phyloP scores from a whole-genome alignment of 2,113 vertebrate species.

The Conger conger region DNA sequence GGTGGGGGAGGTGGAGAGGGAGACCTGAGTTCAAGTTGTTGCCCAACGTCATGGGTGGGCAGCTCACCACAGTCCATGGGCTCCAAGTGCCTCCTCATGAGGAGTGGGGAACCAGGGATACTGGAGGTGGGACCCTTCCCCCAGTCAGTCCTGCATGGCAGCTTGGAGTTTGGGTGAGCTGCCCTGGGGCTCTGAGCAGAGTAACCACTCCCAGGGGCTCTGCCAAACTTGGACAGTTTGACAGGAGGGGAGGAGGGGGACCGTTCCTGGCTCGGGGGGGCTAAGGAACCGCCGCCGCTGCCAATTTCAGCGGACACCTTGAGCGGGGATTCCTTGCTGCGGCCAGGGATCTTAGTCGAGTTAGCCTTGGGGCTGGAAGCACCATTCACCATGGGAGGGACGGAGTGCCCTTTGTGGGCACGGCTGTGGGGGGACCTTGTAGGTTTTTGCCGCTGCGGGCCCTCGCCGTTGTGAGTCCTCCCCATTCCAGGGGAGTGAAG shows the following conservation, averaged over 20 bases:
- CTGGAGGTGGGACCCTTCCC: constrained; percentile 61
- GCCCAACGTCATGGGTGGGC: constrained; percentile 60
- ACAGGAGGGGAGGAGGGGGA: constrained; percentile 65
- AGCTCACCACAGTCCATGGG: constrained; percentile 56
- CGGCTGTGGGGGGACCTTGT: constrained; percentile 56
- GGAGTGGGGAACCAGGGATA: constrained; percentile 57
- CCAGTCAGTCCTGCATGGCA: constrained; percentile 53
- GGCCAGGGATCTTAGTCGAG: constrained; percentile 71
- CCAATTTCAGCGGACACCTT: constrained; percentile 51
- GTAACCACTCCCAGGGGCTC: constrained; percentile 58
- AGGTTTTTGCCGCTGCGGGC: constrained; percentile 65
- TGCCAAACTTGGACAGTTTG: constrained; percentile 69
- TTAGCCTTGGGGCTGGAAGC: constrained; percentile 65
- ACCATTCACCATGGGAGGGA: constrained; percentile 47
- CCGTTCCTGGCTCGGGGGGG: constrained; percentile 53
- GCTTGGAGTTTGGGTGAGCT: constrained; percentile 47
- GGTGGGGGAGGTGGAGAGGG: constrained; percentile 77
- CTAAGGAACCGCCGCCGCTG: constrained; percentile 32
- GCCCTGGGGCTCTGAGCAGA: constrained; percentile 58
- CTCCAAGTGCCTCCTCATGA: constrained; percentile 62
- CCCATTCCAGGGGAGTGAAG: constrained; percentile 54
- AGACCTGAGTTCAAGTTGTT: constrained; percentile 75
- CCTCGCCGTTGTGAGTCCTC: constrained; percentile 54
- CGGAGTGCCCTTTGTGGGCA: constrained; percentile 60
- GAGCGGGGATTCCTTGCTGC: constrained; percentile 67